Evolutionary conservation across 1,140 invertebrate species (phyloP).

Genomic region (Pogonomyrmex barbatus): DNA sequence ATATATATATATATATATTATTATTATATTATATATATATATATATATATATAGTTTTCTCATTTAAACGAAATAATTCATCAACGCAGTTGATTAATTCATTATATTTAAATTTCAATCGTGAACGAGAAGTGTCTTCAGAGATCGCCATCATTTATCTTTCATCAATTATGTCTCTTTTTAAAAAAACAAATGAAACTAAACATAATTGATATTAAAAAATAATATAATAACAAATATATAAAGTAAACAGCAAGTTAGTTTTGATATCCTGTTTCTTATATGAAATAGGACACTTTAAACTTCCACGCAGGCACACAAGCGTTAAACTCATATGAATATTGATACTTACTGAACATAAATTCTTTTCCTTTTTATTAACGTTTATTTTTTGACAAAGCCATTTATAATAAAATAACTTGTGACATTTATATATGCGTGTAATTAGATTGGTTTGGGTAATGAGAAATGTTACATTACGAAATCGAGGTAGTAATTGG

Average conservation of each 20-base stretch:
- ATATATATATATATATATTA: too few relatives aligned
- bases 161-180: background rate
- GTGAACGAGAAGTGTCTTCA: background rate
- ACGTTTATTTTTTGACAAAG: too few relatives aligned
- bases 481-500: background rate
- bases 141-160: background rate
- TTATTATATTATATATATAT: too few relatives aligned
- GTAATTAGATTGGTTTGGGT: background rate
- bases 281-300: too few relatives aligned
- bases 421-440: background rate
- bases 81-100: background rate
- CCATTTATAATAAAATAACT: slow-evolving; percentile 1
- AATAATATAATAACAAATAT: too few relatives aligned
- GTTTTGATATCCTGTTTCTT: too few relatives aligned
- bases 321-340: background rate
- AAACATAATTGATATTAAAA: too few relatives aligned
- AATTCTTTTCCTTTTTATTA: too few relatives aligned
- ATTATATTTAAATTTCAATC: background rate
- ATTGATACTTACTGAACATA: background rate
- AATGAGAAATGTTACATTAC: background rate
- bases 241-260: too few relatives aligned
- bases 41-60: background rate
- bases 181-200: background rate
- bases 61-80: background rate
- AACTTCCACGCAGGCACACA: too few relatives aligned